A percentile compares a stretch with the other conserved stretches of the same genome.
These are phyloP conservation scores for Choristoneura rosaceana DNA, from an alignment of 2,888 invertebrate species.

Conservation along the genomic window DNA sequence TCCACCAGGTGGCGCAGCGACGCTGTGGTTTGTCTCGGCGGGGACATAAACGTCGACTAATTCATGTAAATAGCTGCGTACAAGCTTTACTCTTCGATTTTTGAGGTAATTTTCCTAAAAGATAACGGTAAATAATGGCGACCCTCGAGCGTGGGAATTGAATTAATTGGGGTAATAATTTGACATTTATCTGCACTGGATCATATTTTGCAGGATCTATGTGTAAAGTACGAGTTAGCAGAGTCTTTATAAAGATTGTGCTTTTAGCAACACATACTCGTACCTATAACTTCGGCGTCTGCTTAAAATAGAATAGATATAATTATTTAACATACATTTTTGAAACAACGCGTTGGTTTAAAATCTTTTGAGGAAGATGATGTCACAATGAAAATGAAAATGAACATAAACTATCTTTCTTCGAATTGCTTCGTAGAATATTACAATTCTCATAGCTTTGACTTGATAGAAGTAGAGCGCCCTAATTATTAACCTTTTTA, in stretches of 20 bases:
- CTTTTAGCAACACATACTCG: neutral
- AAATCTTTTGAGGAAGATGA: no score
- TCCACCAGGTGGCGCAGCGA: constrained; percentile 70
- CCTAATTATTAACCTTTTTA: no score
- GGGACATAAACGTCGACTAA: constrained; percentile 82
- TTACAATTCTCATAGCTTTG: no score
- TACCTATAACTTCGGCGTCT: no score
- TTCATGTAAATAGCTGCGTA: constrained; percentile 80
- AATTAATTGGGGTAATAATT: constrained; percentile 40
- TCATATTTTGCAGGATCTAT: constrained; percentile 1
- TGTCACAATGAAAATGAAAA: no score
- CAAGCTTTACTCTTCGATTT: constrained; percentile 61
- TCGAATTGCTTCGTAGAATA: no score
- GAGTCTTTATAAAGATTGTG: no score
- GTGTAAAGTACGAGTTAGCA: neutral
- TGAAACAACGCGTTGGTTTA: no score
- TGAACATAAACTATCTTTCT: no score
- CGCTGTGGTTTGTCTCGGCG: constrained; percentile 77
- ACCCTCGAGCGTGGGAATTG: constrained; percentile 41
- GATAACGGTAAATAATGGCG: constrained; percentile 41
- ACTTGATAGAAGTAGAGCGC: no score
- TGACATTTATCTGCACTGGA: constrained; percentile 25
- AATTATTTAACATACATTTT: no score
- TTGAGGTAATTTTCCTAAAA: constrained; percentile 51
- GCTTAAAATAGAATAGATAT: no score